These are phyloP conservation scores for Numida meleagris DNA, from an alignment of 2,113 vertebrate species.

Conservation along the genomic window DNA sequence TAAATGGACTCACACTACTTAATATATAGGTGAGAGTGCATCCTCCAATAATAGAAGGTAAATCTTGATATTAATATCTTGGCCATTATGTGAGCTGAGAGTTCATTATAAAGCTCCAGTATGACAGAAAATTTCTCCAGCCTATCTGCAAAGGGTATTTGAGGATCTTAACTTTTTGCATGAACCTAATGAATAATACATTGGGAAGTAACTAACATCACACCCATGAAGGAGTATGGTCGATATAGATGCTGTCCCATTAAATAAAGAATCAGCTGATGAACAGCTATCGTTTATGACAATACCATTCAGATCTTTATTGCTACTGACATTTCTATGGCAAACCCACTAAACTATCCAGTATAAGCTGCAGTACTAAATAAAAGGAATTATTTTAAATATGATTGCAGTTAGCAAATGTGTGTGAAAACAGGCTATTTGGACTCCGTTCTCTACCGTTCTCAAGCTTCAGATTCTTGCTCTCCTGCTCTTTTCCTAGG, in stretches of 20 bases:
- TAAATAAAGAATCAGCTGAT: background rate
- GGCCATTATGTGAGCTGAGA: background rate
- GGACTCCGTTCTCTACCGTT: background rate
- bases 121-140: background rate
- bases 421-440: background rate
- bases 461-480: background rate
- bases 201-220: background rate
- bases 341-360: background rate
- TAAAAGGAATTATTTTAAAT: background rate
- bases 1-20: background rate
- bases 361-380: background rate
- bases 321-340: slow-evolving; percentile 10
- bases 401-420: background rate
- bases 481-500: background rate
- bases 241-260: background rate
- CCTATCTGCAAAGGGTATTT: background rate
- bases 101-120: background rate
- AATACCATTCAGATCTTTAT: background rate
- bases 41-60: background rate
- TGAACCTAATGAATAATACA: slow-evolving; percentile 9
- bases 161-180: background rate
- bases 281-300: slow-evolving; percentile 6
- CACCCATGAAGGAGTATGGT: background rate
- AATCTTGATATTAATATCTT: background rate
- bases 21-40: background rate